Base-by-base conservation (phyloP, 2,888 invertebrate genomes). In the Nemurella pictetii region DNA sequence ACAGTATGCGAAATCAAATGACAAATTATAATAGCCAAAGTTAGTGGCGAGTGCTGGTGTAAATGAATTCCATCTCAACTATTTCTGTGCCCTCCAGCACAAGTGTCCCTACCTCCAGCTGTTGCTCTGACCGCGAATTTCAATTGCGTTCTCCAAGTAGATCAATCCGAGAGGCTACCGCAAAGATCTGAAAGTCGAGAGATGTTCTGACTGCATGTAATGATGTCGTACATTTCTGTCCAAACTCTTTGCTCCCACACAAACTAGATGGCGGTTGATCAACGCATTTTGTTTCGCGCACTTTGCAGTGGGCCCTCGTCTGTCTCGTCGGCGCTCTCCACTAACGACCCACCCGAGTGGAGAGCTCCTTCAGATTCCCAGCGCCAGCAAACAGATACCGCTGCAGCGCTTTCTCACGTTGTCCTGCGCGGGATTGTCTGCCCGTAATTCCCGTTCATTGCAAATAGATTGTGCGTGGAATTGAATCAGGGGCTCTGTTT, bases 381-480 rank as follows among this genome's bases (percentile, higher is more conserved):
- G 3, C 75, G 75, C 75, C 28, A 25, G 75, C 75, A 75, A 75
- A 75, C 75, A 75, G 26, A 75, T 27, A 26, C 27, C 28, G 26
- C 7, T n/a, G 75, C 20, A 12, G 27, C 75, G 28, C 3, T 75
- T n/a, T 9, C 26, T 9, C 3, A 2, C 28, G 20, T 26, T n/a
- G 20, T 75, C n/a, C 15, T 27, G 7, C 28, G 28, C 27, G 55
- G 55, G 15, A 20, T 12, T 55, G 75, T 26, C 75, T 30, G 78
- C 20, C 78, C 9, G 78, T 78, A 30, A 78, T 78, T 78, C 30
- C 20, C 85, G 83, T 85, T 83, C 85, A 72, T 85, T 78, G 74
- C 77, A 83, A 85, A 85, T 85, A 83, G 85, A 85, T 85, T 83
- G 85, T 36, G 83, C 83, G 74, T 85, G 85, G 83, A 85, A 85